These are phyloP conservation scores for Tigriopus californicus DNA, from an alignment of 2,888 invertebrate species.

Conservation along the genomic window DNA sequence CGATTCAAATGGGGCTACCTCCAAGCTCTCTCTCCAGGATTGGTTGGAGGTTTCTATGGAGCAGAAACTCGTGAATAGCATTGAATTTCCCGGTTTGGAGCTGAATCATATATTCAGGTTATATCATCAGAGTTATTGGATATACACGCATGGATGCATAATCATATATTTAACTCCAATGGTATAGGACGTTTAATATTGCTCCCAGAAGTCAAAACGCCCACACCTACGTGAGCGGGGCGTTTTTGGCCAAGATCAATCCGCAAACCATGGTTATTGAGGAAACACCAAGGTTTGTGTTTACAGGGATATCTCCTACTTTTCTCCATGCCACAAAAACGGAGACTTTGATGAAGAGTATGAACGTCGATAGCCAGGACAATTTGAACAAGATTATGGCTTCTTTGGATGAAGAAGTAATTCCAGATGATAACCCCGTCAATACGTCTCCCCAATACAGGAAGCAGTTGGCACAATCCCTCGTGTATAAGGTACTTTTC, in stretches of 20 bases:
- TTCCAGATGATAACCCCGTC: conserved; percentile 43
- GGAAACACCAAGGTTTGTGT: conserved; percentile 40
- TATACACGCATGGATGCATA: too few species aligned
- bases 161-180: too few species aligned
- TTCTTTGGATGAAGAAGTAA: conserved; percentile 38
- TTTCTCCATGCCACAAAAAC: conserved; percentile 18
- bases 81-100: background rate
- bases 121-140: background rate
- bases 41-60: conserved; percentile 1
- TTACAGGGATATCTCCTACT: conserved; percentile 38
- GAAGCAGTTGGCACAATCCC: conserved; percentile 45
- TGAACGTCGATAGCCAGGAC: conserved; percentile 18
- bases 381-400: conserved; percentile 31
- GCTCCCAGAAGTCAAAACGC: conserved; percentile 57
- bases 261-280: conserved; percentile 31
- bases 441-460: conserved; percentile 49
- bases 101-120: background rate
- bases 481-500: conserved; percentile 51
- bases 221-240: conserved; percentile 56
- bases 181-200: conserved; percentile 32
- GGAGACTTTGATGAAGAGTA: conserved; percentile 17
- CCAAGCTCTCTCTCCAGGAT: background rate
- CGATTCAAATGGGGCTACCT: background rate
- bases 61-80: background rate
- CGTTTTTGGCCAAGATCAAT: conserved; percentile 42